Percentiles rank a stretch among this genome's conserved stretches.
These are phyloP conservation scores for Caenorhabditis sulstoni DNA, from an alignment of 2,888 invertebrate genomes.

Conservation along the genomic window DNA sequence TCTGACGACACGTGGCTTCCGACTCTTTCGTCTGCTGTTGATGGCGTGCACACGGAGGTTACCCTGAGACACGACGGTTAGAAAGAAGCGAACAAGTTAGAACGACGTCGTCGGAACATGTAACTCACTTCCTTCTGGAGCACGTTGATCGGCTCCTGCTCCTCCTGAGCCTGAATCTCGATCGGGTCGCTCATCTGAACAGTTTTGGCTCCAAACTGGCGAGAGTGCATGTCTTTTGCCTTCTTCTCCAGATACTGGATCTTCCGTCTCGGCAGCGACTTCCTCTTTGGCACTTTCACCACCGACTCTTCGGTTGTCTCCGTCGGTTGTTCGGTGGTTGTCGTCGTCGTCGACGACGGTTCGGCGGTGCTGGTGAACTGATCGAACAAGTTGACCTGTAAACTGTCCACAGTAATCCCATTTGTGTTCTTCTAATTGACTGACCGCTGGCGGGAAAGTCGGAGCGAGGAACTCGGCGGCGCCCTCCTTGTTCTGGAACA, in stretches of 20 bases:
- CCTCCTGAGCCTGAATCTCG: constrained; percentile 52
- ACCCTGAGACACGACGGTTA: constrained; percentile 17
- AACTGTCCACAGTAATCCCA: not conserved
- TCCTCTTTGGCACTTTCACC: constrained; percentile 31
- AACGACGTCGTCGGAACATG: not conserved
- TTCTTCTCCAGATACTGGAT: constrained; percentile 54
- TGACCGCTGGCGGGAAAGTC: constrained; percentile 55
- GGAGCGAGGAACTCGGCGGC: constrained; percentile 49
- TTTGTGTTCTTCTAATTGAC: not conserved
- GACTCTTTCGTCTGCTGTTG: constrained; percentile 44
- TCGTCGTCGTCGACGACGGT: constrained; percentile 26
- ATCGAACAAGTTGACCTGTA: constrained; percentile 47
- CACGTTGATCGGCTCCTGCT: constrained; percentile 43
- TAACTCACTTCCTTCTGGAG: constrained; percentile 51
- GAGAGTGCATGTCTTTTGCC: constrained; percentile 50
- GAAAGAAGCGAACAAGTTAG: constrained; percentile 14
- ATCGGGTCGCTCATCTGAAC: constrained; percentile 58
- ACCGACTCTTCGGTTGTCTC: constrained; percentile 35
- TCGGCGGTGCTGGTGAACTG: constrained; percentile 17
- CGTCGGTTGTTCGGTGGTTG: constrained; percentile 13
- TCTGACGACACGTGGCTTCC: constrained; percentile 52
- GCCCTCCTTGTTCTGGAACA: constrained; percentile 31
- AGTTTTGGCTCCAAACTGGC: constrained; percentile 58
- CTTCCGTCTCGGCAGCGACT: constrained; percentile 41
- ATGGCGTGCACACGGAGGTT: constrained; percentile 53